Conservation (phyloP, 2,113 vertebrate genomes). For the Thalassoma bifasciatum region DNA sequence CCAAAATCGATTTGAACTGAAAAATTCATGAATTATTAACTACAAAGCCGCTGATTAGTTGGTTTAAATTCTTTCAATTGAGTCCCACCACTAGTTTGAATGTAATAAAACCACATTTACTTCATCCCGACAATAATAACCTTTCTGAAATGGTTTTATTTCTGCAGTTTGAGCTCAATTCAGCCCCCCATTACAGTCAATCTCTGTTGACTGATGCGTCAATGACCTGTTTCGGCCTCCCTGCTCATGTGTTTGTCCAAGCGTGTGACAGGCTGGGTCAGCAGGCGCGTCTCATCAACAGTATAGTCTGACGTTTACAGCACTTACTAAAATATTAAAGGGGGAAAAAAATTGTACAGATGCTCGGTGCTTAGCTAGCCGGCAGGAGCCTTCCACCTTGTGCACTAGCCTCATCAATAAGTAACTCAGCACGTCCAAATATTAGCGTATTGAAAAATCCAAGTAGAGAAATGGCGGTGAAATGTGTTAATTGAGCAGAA, state of each 20-base stretch:
- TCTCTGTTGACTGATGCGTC: conserved; percentile 38
- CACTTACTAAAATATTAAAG: neutral
- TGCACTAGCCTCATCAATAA: conserved; percentile 47
- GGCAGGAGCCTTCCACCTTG: conserved; percentile 38
- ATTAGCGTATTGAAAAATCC: conserved; percentile 36
- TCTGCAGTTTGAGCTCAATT: conserved; percentile 13
- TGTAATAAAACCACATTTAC: neutral
- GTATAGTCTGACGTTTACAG: conserved; percentile 40
- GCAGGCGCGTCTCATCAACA: conserved; percentile 32
- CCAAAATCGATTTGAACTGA: too few relatives aligned
- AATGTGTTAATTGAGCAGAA: conserved; percentile 61
- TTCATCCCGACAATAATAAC: too few relatives aligned
- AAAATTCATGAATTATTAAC: too few relatives aligned
- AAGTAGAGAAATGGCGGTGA: conserved; percentile 14
- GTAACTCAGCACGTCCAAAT: conserved; percentile 55
- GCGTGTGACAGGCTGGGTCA: conserved; percentile 41
- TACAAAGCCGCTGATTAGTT: too few relatives aligned
- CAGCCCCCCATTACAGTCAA: neutral
- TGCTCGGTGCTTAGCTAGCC: conserved; percentile 31
- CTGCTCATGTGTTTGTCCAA: conserved; percentile 40
- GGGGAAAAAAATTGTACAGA: conserved; percentile 15
- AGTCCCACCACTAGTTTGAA: too few relatives aligned
- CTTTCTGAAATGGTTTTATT: neutral
- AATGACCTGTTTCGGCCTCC: conserved; percentile 64
- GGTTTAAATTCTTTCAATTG: too few relatives aligned